Conservation (phyloP, 2,888 invertebrate species). For the Invenusta paracnida region DNA sequence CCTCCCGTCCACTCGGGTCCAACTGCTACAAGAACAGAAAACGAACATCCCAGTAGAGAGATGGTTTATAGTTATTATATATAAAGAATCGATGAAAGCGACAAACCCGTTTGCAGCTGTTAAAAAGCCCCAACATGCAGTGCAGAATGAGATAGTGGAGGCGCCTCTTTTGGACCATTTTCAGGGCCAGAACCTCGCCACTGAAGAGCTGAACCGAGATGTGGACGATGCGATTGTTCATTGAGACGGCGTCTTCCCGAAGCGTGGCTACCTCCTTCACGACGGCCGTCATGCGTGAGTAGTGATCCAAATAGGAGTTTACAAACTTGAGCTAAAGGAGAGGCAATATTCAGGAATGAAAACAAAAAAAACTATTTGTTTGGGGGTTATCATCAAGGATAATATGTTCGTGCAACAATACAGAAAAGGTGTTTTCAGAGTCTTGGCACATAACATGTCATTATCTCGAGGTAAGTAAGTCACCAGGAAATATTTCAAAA, state of each 20-base stretch:
- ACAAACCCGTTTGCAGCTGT: neutral
- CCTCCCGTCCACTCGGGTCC: slow-evolving; percentile 62
- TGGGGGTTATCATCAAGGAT: too few relatives aligned
- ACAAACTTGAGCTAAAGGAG: slow-evolving; percentile 5
- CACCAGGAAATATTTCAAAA: too few relatives aligned
- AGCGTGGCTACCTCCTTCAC: neutral
- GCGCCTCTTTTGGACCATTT: slow-evolving; percentile 35
- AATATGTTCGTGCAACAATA: too few relatives aligned
- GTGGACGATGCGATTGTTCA: slow-evolving; percentile 83
- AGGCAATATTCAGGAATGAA: neutral
- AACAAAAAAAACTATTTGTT: too few relatives aligned
- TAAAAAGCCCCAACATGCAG: slow-evolving; percentile 30
- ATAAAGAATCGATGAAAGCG: neutral
- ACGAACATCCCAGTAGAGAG: too few relatives aligned
- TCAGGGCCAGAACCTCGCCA: slow-evolving; percentile 34
- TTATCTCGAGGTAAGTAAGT: too few relatives aligned
- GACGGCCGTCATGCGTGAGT: slow-evolving; percentile 29
- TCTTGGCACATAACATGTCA: too few relatives aligned
- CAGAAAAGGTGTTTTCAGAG: too few relatives aligned
- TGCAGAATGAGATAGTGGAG: slow-evolving; percentile 32
- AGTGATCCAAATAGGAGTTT: slow-evolving; percentile 36
- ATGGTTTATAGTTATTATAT: too few relatives aligned
- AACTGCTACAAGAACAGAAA: neutral
- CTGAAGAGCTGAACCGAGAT: slow-evolving; percentile 85
- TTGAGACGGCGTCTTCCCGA: neutral